phyloP scores from a whole-genome alignment of 2,797 vertebrate genomes.

The Emydoidea blandingii region DNA sequence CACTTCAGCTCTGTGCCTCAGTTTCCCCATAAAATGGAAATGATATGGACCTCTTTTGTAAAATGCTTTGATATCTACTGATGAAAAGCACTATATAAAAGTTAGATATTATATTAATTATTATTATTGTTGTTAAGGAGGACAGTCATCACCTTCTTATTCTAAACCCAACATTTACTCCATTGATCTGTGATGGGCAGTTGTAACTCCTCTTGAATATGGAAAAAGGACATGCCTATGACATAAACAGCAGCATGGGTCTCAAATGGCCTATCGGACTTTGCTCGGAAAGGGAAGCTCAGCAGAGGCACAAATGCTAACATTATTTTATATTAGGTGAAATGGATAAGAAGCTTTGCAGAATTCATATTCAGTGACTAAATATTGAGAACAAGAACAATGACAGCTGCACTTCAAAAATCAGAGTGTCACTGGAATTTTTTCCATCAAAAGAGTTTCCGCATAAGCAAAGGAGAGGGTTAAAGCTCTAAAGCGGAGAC shows the following conservation, averaged over 20 bases:
- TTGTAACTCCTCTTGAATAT: background rate
- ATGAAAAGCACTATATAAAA: background rate
- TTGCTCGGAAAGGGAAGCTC: background rate
- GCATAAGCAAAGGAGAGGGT: background rate
- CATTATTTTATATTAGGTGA: background rate
- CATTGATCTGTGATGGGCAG: background rate
- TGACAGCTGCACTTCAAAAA: background rate
- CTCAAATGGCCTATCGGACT: background rate
- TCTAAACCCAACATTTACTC: background rate
- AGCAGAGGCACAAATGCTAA: background rate
- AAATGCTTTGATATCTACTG: background rate
- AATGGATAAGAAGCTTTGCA: background rate
- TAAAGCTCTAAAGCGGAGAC: background rate
- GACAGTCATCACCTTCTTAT: slow-evolving; percentile 1
- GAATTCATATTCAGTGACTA: background rate
- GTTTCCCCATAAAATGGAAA: background rate
- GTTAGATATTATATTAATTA: background rate
- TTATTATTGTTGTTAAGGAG: background rate
- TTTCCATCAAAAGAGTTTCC: background rate
- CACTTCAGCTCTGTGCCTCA: background rate
- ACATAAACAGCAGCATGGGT: background rate
- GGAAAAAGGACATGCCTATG: background rate
- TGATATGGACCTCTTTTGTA: background rate
- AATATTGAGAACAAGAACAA: background rate
- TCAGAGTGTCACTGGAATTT: background rate